Evolutionary conservation across 1,140 invertebrate genomes (phyloP).

Genomic region (Drosophila chauvacae): DNA sequence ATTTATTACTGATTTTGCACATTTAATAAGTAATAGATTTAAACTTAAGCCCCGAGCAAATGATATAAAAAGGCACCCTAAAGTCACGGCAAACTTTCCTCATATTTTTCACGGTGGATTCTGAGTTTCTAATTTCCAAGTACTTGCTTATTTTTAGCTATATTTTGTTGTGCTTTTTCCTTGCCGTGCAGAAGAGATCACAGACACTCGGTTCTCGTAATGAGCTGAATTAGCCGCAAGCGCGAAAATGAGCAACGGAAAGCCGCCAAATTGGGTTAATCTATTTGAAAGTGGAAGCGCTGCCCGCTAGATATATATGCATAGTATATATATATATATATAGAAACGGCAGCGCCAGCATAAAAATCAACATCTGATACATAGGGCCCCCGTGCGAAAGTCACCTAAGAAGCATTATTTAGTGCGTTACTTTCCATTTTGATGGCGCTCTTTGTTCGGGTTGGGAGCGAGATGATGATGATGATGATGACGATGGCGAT

Average conservation of each 20-base stretch:
- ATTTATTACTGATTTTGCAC: not conserved
- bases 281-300: constrained; percentile 73
- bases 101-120: not conserved
- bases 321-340: not conserved
- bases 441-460: constrained; percentile 9
- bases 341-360: not conserved
- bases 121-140: not conserved
- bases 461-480: not conserved
- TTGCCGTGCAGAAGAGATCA: constrained; percentile 2
- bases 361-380: not conserved
- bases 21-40: not conserved
- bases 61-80: not conserved
- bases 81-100: not conserved
- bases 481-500: not conserved
- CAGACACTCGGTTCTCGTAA: constrained; percentile 42
- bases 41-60: not conserved
- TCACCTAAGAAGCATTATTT: constrained; percentile 38
- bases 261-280: constrained; percentile 77
- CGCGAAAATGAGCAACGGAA: constrained; percentile 59
- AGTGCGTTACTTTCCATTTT: constrained; percentile 53
- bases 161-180: not conserved
- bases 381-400: constrained; percentile 26
- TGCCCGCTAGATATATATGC: not conserved
- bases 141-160: not conserved
- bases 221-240: constrained; percentile 57